A percentile compares a stretch with the other conserved stretches of the same genome.
Evolutionary conservation across 2,113 vertebrate species (phyloP).

Genomic region (Heterotilapia buettikoferi): DNA sequence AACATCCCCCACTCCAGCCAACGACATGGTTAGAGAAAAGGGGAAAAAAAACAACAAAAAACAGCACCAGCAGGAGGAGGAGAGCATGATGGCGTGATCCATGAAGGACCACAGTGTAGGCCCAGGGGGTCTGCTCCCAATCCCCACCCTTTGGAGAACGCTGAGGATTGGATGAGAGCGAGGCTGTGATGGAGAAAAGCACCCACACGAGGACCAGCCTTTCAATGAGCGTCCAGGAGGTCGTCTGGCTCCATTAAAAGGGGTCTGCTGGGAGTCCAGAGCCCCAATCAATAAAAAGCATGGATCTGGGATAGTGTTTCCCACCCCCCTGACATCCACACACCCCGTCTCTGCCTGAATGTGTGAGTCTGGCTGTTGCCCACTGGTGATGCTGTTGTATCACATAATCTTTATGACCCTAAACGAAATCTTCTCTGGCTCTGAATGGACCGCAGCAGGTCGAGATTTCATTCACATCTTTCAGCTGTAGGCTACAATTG

Average conservation of each 20-base stretch:
- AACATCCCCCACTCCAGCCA: conserved; percentile 1
- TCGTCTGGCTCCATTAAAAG: conserved; percentile 64
- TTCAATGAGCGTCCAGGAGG: conserved; percentile 50
- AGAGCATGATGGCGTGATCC: conserved; percentile 27
- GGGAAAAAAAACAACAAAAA: neutral
- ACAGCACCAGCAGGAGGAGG: neutral
- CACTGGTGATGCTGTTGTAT: conserved; percentile 5
- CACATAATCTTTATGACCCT: conserved; percentile 20
- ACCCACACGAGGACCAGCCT: neutral
- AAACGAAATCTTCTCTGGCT: neutral
- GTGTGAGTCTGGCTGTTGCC: conserved; percentile 9
- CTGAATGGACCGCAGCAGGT: conserved; percentile 4
- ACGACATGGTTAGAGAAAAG: neutral
- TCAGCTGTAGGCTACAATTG: conserved; percentile 12
- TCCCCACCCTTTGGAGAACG: neutral
- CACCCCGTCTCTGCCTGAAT: conserved; percentile 10
- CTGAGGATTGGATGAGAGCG: neutral
- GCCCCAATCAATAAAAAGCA: conserved; percentile 62
- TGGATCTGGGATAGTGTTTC: conserved; percentile 61
- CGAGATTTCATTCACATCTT: conserved; percentile 26
- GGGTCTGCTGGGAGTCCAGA: conserved; percentile 56
- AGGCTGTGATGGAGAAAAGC: neutral
- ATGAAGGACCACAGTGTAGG: conserved; percentile 11
- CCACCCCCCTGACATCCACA: neutral
- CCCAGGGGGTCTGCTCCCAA: conserved; percentile 18